phyloP scores from a whole-genome alignment of 2,888 invertebrate genomes.

The Odontomyia ornata region DNA sequence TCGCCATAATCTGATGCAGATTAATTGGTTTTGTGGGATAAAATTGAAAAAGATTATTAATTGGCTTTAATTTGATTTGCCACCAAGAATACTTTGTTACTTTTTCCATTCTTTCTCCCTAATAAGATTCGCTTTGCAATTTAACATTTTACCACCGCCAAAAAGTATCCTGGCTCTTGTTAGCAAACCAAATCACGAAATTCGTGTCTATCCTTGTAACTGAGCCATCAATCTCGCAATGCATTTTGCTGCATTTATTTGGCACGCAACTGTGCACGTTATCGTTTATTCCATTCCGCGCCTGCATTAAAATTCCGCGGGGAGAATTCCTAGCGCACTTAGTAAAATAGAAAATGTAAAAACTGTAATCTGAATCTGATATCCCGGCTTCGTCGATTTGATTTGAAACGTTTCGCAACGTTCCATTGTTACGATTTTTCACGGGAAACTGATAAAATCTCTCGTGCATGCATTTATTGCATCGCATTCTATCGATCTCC shows the following conservation, averaged over 20 bases:
- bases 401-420: conserved; percentile 17
- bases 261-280: neutral
- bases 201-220: too few species aligned
- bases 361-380: conserved; percentile 26
- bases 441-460: conserved; percentile 18
- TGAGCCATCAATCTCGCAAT: neutral
- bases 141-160: too few species aligned
- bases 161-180: too few species aligned
- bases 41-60: too few species aligned
- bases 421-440: conserved; percentile 17
- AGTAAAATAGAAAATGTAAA: neutral
- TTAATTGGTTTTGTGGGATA: too few species aligned
- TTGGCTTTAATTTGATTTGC: too few species aligned
- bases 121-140: too few species aligned
- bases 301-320: neutral
- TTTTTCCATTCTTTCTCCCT: too few species aligned
- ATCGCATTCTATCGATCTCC: conserved; percentile 11
- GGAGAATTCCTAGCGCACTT: neutral
- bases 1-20: neutral
- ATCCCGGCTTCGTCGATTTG: conserved; percentile 19
- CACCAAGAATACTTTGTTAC: too few species aligned
- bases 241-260: neutral
- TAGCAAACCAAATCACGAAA: too few species aligned
- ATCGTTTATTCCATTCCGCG: neutral
- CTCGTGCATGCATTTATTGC: conserved; percentile 28